Conservation (phyloP, 2,888 invertebrate species). For the Dilophus febrilis region DNA sequence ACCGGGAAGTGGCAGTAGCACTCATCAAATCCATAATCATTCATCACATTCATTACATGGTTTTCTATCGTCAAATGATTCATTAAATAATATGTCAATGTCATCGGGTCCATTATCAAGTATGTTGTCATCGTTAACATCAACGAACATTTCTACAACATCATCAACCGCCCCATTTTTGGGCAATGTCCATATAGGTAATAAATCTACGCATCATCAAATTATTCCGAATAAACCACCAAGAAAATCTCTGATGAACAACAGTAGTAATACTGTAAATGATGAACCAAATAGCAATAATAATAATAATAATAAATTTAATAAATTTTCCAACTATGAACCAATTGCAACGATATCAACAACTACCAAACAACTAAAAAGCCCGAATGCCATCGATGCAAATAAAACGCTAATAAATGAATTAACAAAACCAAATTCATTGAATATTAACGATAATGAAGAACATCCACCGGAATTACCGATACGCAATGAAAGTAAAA, state of each 20-base stretch:
- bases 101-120: constrained; percentile 5
- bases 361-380: background rate
- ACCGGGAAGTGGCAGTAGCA: constrained; percentile 22
- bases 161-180: constrained; percentile 22
- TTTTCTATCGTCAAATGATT: constrained; percentile 26
- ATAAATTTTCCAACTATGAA: constrained; percentile 26
- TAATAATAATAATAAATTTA: background rate
- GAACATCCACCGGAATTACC: constrained; percentile 20
- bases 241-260: constrained; percentile 12
- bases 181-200: constrained; percentile 12
- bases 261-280: no score
- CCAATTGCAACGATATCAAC: constrained; percentile 21
- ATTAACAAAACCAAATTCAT: background rate
- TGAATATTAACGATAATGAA: constrained; percentile 4
- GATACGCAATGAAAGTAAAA: constrained; percentile 19
- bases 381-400: no score
- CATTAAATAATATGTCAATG: constrained; percentile 21
- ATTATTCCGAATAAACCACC: constrained; percentile 9
- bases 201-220: constrained; percentile 10
- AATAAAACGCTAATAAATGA: background rate
- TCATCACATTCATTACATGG: constrained; percentile 22
- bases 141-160: constrained; percentile 23
- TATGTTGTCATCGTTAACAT: constrained; percentile 3
- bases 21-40: constrained; percentile 21
- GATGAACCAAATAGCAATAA: background rate